Percentiles rank a stretch among this genome's conserved stretches.
These are phyloP conservation scores for Hybos culiciformis DNA, from an alignment of 2,888 invertebrate species.

Conservation along the genomic window DNA sequence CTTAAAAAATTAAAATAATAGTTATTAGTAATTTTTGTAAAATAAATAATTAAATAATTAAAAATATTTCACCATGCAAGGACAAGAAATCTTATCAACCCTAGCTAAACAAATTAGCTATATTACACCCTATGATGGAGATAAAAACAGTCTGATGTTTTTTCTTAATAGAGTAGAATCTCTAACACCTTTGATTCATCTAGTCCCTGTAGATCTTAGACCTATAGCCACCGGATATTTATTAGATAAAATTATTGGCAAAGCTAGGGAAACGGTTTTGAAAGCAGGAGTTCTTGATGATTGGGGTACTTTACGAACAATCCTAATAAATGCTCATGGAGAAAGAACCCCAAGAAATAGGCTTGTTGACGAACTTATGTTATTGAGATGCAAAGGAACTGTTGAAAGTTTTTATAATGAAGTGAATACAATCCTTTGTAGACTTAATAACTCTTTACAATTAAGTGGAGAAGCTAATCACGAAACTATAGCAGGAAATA, in stretches of 20 bases:
- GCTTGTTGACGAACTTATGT: slow-evolving; percentile 6
- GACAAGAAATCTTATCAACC: too few relatives aligned
- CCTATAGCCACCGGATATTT: too few relatives aligned
- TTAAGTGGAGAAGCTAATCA: neutral
- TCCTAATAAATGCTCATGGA: slow-evolving; percentile 7
- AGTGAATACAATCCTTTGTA: slow-evolving; percentile 6
- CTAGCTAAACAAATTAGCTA: neutral
- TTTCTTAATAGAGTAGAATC: slow-evolving; percentile 8
- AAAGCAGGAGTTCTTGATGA: slow-evolving; percentile 5
- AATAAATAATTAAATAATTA: too few relatives aligned
- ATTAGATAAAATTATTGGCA: slow-evolving; percentile 7
- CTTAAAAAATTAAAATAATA: too few relatives aligned
- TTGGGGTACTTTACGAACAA: slow-evolving; percentile 4
- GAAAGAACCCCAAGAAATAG: slow-evolving; percentile 1
- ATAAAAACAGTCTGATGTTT: slow-evolving; percentile 1
- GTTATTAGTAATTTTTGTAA: too few relatives aligned
- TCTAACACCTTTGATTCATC: slow-evolving; percentile 1
- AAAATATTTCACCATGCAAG: too few relatives aligned
- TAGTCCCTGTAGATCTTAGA: too few relatives aligned
- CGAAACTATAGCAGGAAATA: slow-evolving; percentile 5
- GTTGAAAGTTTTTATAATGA: slow-evolving; percentile 9
- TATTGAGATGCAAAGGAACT: slow-evolving; percentile 2
- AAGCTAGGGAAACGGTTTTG: slow-evolving; percentile 2
- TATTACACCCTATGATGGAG: slow-evolving; percentile 4
- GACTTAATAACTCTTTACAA: neutral